Percentiles rank a stretch among this genome's conserved stretches.
Conservation (phyloP, 1,140 invertebrate genomes). For the Drosophila orena region DNA sequence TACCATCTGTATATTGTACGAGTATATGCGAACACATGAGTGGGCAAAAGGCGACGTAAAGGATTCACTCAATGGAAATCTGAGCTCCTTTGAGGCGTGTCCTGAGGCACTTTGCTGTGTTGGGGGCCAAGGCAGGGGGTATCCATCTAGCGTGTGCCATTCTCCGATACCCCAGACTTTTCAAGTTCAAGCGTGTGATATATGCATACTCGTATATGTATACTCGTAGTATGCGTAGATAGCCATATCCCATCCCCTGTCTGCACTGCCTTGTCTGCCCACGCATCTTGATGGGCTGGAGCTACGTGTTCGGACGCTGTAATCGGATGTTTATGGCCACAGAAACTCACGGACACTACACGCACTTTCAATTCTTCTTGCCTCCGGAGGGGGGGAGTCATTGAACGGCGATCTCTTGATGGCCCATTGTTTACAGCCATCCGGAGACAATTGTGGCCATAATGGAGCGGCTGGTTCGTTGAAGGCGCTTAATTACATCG, state of each 20-base stretch:
- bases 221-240: background rate
- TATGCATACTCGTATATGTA: constrained; percentile 14
- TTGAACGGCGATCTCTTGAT: constrained; percentile 31
- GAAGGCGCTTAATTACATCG: constrained; percentile 56
- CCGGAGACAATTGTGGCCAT: constrained; percentile 15
- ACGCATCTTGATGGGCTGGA: constrained; percentile 62
- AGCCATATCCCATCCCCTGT: background rate
- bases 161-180: constrained; percentile 30
- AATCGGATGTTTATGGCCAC: constrained; percentile 69
- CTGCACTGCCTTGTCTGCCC: constrained; percentile 48
- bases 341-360: constrained; percentile 62
- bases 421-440: constrained; percentile 16
- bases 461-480: constrained; percentile 39
- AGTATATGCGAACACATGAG: background rate
- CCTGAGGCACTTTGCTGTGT: constrained; percentile 10
- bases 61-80: constrained; percentile 12
- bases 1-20: too few relatives aligned
- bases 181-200: constrained; percentile 51
- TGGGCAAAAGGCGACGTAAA: background rate
- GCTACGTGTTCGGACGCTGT: constrained; percentile 62
- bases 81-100: constrained; percentile 18
- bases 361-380: constrained; percentile 72
- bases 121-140: constrained; percentile 27
- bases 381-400: constrained; percentile 28
- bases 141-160: constrained; percentile 5